phyloP scores from a whole-genome alignment of 1,140 invertebrate genomes.

The Megathymus violae region DNA sequence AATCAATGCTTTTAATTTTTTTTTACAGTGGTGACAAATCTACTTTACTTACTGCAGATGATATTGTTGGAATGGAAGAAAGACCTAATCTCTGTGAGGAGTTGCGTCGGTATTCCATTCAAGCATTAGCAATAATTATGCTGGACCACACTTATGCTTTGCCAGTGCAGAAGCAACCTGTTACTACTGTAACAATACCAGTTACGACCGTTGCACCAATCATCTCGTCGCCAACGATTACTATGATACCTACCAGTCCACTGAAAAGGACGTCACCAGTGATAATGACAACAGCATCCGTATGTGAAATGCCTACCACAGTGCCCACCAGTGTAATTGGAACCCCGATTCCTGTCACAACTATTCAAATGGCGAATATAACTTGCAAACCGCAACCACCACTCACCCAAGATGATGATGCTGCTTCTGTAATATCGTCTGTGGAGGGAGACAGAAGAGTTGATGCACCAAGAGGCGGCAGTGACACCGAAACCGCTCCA shows the following conservation, averaged over 20 bases:
- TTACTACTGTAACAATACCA: conserved; percentile 41
- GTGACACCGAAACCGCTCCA: conserved; percentile 94
- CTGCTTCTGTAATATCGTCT: conserved; percentile 78
- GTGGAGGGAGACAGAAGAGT: conserved; percentile 66
- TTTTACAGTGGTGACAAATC: conserved; percentile 81
- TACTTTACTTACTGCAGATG: conserved; percentile 72
- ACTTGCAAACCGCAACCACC: conserved; percentile 55
- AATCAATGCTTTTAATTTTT: no score
- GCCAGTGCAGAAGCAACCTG: conserved; percentile 64
- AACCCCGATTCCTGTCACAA: conserved; percentile 54
- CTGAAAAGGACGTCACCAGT: conserved; percentile 60
- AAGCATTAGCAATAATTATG: conserved; percentile 76
- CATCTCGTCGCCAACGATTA: conserved; percentile 30
- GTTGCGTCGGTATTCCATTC: conserved; percentile 68
- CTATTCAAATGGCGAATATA: conserved; percentile 49
- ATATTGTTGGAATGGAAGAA: conserved; percentile 79
- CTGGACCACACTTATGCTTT: conserved; percentile 81
- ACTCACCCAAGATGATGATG: conserved; percentile 67
- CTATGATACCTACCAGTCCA: conserved; percentile 60
- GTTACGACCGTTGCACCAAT: conserved; percentile 26
- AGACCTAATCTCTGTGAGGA: conserved; percentile 80
- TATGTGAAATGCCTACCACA: conserved; percentile 53
- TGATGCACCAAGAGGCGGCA: conserved; percentile 82
- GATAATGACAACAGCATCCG: conserved; percentile 54
- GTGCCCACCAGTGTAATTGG: conserved; percentile 47